Evolutionary conservation across 1,140 invertebrate species (phyloP), one percentile per base, ranked within the genome.

Genomic region (Formica selysi): DNA sequence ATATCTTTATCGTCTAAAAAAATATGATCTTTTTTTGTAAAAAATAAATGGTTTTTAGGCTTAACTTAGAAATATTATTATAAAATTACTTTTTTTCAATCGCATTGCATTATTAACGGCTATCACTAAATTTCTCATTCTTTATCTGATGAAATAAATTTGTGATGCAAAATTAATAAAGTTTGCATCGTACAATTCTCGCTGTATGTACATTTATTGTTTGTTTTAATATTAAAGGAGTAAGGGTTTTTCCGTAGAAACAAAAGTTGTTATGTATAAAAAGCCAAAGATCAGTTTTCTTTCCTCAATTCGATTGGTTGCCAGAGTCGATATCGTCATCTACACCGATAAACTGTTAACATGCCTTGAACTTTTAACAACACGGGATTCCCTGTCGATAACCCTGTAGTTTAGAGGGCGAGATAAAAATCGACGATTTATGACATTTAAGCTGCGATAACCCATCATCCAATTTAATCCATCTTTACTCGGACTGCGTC

Each of bases 341-440:
- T 83, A 26, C 22, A 74, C 7, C n/a, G 84, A 89, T 78, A 89
- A 89, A 78, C 54, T 54, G 19, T 19, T 64, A 51, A 26, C 29
- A 38, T 19, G 48, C 59, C 64, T 48, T 65, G 22, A 90, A 79
- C 70, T 80, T 61, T 78, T 64, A 48, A 59, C 26, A 85, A 10
- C 26, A 38, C 41, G 10, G 36, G 41, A 87, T 85, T 74, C 16
- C 38, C 4, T 41, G 13, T 13, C 3, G 89, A 90, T 90, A 89
- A 90, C 76, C 86, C 22, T 61, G 7, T 48, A 51, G 36, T 70
- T 86, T 81, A 54, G 32, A 26, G 65, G 36, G 1, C 6, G 44
- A 26, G 76, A 90, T 89, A 89, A 90, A 87, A 89, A 22, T 22
- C 10, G 13, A 80, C 10, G 26, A 26, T 29, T 26, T 89, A 64